Evolutionary conservation across 2,888 invertebrate genomes (phyloP).

Genomic region (Hemaris fuciformis): DNA sequence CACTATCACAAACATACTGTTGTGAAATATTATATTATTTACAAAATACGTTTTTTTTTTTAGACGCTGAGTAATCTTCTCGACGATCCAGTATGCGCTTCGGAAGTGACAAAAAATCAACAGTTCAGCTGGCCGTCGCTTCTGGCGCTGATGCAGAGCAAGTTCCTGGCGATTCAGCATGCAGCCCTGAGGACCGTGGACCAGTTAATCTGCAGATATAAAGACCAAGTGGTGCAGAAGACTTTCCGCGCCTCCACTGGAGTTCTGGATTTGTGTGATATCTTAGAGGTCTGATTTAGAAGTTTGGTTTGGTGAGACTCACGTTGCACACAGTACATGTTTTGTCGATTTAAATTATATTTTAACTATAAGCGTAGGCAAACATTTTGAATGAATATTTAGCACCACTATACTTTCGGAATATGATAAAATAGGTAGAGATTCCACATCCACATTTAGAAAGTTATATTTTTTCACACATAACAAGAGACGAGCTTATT

Average conservation of each 20-base stretch:
- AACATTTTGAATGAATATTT: no score
- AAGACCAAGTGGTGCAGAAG: slow-evolving; percentile 71
- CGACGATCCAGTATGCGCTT: slow-evolving; percentile 71
- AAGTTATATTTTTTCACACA: no score
- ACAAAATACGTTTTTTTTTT: neutral
- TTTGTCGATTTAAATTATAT: no score
- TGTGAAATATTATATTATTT: no score
- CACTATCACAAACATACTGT: no score
- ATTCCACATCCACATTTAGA: no score
- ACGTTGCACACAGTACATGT: no score
- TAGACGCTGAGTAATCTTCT: slow-evolving; percentile 74
- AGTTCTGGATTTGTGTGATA: slow-evolving; percentile 70
- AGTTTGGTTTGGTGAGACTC: neutral
- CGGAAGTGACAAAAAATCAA: slow-evolving; percentile 70
- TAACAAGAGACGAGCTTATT: no score
- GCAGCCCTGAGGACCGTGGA: slow-evolving; percentile 71
- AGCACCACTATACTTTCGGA: no score
- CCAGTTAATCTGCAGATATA: slow-evolving; percentile 68
- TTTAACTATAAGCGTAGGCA: neutral
- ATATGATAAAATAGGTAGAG: no score
- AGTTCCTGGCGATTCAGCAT: slow-evolving; percentile 75
- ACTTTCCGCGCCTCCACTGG: slow-evolving; percentile 75
- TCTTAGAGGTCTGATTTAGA: slow-evolving; percentile 66
- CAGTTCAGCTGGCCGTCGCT: slow-evolving; percentile 74
- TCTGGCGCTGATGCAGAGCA: slow-evolving; percentile 70